Conservation (phyloP, 2,113 vertebrate genomes). For the Sylvia atricapilla region DNA sequence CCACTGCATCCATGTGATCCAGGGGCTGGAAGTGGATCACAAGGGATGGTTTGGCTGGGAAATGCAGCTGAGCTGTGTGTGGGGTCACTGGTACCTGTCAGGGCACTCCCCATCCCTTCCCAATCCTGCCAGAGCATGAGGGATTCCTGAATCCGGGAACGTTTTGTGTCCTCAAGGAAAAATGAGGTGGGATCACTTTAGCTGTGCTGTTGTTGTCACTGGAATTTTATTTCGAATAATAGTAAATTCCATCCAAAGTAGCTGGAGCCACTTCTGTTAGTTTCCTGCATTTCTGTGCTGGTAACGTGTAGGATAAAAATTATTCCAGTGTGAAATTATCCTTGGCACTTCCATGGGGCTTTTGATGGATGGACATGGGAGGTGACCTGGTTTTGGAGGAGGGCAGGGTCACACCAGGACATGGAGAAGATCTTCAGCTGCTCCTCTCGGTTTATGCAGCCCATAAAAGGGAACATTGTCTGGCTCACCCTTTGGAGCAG, state of each 20-base stretch:
- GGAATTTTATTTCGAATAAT: background rate
- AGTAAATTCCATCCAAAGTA: rapidly evolving
- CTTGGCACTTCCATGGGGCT: rapidly evolving
- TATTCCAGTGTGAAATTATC: background rate
- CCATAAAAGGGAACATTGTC: background rate
- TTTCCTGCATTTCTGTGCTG: background rate
- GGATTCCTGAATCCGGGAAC: background rate
- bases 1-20: rapidly evolving
- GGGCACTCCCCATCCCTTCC: background rate
- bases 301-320: background rate
- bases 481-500: background rate
- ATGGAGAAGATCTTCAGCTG: background rate
- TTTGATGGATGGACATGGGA: background rate
- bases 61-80: background rate
- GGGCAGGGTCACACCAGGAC: background rate
- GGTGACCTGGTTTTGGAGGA: background rate
- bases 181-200: rapidly evolving
- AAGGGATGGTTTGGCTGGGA: background rate
- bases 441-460: background rate
- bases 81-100: background rate
- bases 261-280: background rate
- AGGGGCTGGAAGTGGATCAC: background rate
- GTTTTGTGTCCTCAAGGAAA: background rate
- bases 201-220: background rate
- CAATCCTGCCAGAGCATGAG: rapidly evolving